These are phyloP conservation scores for Tragelaphus eurycerus DNA, from an alignment of 2,797 vertebrate genomes.

Conservation along the genomic window DNA sequence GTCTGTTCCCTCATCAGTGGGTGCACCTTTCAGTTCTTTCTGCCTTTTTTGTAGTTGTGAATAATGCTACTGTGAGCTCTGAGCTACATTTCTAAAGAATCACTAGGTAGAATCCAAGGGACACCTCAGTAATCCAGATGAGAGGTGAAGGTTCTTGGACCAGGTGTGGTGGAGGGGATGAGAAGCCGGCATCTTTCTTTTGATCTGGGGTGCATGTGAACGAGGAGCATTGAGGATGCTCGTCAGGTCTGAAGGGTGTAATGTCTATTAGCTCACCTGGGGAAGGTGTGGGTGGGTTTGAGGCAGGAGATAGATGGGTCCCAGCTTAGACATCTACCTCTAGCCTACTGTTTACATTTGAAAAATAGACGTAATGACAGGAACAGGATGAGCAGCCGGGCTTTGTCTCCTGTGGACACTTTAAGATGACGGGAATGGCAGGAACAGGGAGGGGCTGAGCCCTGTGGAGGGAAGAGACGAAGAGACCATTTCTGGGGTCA, in stretches of 20 bases:
- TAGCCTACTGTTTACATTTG: background rate
- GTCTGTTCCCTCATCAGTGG: background rate
- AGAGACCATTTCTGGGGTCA: background rate
- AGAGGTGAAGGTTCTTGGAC: background rate
- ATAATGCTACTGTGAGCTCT: background rate
- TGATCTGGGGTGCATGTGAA: rapidly evolving
- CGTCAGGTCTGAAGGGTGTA: background rate
- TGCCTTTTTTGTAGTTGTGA: background rate
- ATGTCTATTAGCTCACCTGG: no score
- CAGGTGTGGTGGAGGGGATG: background rate
- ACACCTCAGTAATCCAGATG: background rate
- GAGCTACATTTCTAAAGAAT: background rate
- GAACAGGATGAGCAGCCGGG: background rate
- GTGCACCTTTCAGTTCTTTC: background rate
- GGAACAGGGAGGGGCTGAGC: background rate
- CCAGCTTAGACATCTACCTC: background rate
- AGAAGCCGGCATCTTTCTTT: background rate
- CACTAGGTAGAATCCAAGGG: background rate
- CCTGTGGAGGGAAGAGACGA: background rate
- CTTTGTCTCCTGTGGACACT: background rate
- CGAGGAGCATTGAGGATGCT: background rate
- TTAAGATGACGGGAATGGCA: background rate
- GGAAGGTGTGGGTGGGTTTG: background rate
- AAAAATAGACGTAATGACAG: background rate
- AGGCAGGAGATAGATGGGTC: background rate